These are phyloP conservation scores for Mallotus villosus DNA, from an alignment of 2,797 vertebrate genomes.

Conservation along the genomic window DNA sequence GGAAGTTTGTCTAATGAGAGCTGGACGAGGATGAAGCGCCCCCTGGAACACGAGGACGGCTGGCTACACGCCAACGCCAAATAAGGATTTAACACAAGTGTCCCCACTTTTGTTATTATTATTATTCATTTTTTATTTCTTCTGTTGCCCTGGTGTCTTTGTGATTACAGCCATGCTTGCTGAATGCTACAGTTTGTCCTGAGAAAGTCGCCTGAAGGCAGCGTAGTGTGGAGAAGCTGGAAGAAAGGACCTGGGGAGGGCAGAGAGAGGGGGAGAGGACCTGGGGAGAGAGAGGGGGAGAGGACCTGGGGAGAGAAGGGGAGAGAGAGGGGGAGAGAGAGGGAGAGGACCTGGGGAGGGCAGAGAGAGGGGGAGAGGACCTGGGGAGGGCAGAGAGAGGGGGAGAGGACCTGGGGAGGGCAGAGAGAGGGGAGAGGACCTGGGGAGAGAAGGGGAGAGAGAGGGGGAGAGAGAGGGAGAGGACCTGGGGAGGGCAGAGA, in stretches of 20 bases:
- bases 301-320: too few relatives aligned
- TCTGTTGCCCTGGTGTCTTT: slow-evolving; percentile 68
- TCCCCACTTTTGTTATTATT: slow-evolving; percentile 64
- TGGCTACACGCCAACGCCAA: slow-evolving; percentile 78
- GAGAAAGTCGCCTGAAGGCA: slow-evolving; percentile 60
- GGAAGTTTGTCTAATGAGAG: slow-evolving; percentile 86
- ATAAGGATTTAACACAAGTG: slow-evolving; percentile 83
- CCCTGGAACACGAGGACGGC: slow-evolving; percentile 84
- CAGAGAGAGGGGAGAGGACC: background rate
- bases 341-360: background rate
- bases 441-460: background rate
- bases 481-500: background rate
- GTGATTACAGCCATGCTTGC: slow-evolving; percentile 72
- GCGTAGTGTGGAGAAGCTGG: background rate
- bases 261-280: too few relatives aligned
- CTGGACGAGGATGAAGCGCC: slow-evolving; percentile 66
- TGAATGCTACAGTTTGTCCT: slow-evolving; percentile 70
- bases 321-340: too few relatives aligned
- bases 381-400: too few relatives aligned
- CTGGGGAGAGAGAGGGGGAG: too few relatives aligned
- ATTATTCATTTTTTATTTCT: slow-evolving; percentile 54
- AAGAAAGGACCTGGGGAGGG: background rate
- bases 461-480: background rate
- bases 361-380: background rate
- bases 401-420: background rate